These are phyloP conservation scores for Jacana jacana DNA, from an alignment of 2,113 vertebrate species.

Conservation along the genomic window DNA sequence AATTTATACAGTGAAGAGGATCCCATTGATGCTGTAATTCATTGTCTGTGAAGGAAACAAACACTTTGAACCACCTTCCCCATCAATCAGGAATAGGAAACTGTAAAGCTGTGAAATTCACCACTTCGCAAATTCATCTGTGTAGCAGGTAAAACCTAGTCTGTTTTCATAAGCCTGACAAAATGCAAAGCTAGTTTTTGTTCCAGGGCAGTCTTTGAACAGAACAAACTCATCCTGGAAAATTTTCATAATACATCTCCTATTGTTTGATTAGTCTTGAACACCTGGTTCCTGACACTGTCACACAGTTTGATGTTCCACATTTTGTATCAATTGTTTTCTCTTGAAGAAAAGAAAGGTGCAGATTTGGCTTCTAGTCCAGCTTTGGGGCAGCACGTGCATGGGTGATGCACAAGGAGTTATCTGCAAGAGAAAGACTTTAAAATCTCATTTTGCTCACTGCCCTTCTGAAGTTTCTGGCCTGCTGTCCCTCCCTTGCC, in stretches of 20 bases:
- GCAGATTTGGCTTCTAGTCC: not conserved
- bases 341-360: not conserved
- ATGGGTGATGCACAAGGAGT: not conserved
- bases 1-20: not conserved
- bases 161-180: not conserved
- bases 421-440: not conserved
- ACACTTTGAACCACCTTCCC: not conserved
- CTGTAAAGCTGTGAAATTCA: not conserved
- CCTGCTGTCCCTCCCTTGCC: not conserved
- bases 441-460: not conserved
- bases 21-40: not conserved
- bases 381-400: not conserved
- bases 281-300: not conserved
- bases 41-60: not conserved
- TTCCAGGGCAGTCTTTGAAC: not conserved
- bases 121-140: not conserved
- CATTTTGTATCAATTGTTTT: not conserved
- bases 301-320: not conserved
- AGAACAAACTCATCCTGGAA: not conserved
- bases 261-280: not conserved
- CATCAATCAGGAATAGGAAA: not conserved
- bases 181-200: not conserved
- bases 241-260: not conserved
- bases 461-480: not conserved
- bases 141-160: not conserved